Conservation (phyloP, 2,888 invertebrate genomes). For the Metellina segmentata region DNA sequence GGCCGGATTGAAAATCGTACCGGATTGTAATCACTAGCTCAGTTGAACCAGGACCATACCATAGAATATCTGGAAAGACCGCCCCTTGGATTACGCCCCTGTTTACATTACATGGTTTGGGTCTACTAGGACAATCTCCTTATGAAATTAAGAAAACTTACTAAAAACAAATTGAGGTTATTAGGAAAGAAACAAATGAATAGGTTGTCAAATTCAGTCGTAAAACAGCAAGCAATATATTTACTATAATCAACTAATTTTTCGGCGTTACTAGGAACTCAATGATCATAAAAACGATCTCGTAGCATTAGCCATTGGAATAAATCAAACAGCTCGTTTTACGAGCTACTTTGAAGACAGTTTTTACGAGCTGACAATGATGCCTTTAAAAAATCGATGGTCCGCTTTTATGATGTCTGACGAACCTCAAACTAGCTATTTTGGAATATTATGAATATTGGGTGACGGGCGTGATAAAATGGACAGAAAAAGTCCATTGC, state of each 20-base stretch:
- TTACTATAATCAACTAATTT: background rate
- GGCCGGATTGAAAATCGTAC: too few species aligned
- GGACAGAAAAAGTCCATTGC: background rate
- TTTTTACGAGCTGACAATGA: background rate
- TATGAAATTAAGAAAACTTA: too few species aligned
- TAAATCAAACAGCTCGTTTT: background rate
- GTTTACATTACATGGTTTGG: too few species aligned
- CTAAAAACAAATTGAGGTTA: too few species aligned
- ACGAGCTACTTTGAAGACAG: background rate
- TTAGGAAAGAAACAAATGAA: too few species aligned
- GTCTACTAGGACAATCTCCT: too few species aligned
- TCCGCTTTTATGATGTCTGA: background rate
- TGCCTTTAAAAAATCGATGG: background rate
- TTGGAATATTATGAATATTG: background rate
- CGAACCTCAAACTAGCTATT: background rate
- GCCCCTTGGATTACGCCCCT: too few species aligned
- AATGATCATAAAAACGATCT: background rate
- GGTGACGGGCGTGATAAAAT: background rate
- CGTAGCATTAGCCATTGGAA: background rate
- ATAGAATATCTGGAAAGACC: too few species aligned
- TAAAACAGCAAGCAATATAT: background rate
- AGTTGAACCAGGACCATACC: too few species aligned
- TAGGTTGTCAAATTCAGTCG: too few species aligned
- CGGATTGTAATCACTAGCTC: too few species aligned
- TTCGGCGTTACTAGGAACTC: background rate